A percentile compares a stretch with the other conserved stretches of the same genome.
These are phyloP conservation scores for Drosophila kurseongensis DNA, from an alignment of 1,140 invertebrate species.

Conservation along the genomic window DNA sequence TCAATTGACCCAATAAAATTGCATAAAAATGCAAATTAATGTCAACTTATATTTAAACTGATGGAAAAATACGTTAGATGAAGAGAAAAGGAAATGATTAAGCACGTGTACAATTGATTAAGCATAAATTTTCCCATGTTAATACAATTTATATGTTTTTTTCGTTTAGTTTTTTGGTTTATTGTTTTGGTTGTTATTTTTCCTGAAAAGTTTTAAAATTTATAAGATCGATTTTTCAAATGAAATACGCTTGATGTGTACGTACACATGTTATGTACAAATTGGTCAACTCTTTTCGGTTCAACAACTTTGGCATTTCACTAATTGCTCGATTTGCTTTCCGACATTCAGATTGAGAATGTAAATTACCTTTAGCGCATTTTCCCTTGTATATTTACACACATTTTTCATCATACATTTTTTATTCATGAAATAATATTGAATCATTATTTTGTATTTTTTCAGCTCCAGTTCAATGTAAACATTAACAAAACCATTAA, in stretches of 20 bases:
- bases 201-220: neutral
- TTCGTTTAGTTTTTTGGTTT: neutral
- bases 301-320: constrained; percentile 6
- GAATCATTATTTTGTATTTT: constrained; percentile 3
- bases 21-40: constrained; percentile 19
- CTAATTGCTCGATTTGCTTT: constrained; percentile 5
- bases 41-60: neutral
- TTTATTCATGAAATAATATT: constrained; percentile 8
- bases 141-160: neutral
- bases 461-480: constrained; percentile 22
- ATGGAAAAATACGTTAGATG: too few species aligned
- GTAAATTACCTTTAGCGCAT: neutral
- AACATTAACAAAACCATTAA: constrained; percentile 8
- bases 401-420: neutral
- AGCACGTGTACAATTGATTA: too few species aligned
- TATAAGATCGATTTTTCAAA: neutral
- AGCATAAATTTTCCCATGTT: too few species aligned
- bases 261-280: neutral
- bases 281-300: constrained; percentile 3
- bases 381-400: neutral
- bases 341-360: neutral
- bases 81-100: too few species aligned
- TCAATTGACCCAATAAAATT: neutral
- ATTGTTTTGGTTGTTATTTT: too few species aligned
- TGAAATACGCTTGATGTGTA: neutral